phyloP scores from a whole-genome alignment of 1,140 invertebrate species.

The Theocolax elegans region DNA sequence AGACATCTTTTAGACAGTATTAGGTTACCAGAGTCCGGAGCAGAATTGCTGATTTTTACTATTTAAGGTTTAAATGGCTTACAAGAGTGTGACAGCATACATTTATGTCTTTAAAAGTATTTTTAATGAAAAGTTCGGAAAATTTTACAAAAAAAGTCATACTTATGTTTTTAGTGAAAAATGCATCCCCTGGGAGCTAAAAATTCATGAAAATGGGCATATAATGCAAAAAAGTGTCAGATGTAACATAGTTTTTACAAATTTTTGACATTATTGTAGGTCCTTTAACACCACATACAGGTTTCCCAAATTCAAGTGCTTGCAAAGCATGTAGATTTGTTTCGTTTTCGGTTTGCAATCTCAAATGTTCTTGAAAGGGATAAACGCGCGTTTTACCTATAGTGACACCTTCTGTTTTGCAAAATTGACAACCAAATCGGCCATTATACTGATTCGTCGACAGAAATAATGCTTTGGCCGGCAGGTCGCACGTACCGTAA shows the following conservation, averaged over 20 bases:
- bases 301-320: not conserved
- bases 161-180: no score
- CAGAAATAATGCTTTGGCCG: not conserved
- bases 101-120: no score
- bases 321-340: not conserved
- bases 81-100: no score
- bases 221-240: no score
- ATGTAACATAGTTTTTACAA: slow-evolving; percentile 26
- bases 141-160: no score
- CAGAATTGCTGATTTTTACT: no score
- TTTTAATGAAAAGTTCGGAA: no score
- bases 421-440: slow-evolving; percentile 1
- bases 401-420: not conserved
- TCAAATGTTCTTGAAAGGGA: not conserved
- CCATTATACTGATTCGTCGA: slow-evolving; percentile 13
- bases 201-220: no score
- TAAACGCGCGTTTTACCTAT: not conserved
- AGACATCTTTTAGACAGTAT: no score
- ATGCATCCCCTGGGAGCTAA: no score
- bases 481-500: not conserved
- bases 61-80: no score
- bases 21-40: no score
- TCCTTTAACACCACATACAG: slow-evolving; percentile 14
- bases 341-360: not conserved
- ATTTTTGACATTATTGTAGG: slow-evolving; percentile 3